Evolutionary conservation across 2,888 invertebrate species (phyloP).

Genomic region (Listrodromus nycthemerus): DNA sequence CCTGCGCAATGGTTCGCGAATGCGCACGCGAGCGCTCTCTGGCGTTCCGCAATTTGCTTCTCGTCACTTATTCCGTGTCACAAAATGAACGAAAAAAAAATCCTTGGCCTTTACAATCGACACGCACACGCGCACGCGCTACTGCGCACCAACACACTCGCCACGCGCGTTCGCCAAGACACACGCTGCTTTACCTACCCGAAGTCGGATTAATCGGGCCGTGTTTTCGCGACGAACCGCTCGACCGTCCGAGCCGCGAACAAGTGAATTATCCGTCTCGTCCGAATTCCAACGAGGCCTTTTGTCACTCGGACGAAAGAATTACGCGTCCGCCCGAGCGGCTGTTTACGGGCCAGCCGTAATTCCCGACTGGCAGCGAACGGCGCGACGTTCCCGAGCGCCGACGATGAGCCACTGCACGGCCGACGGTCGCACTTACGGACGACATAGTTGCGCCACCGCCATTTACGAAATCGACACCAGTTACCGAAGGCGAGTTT

Average conservation of each 20-base stretch:
- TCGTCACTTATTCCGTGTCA: constrained; percentile 2
- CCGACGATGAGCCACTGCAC: constrained; percentile 77
- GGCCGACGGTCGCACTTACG: constrained; percentile 71
- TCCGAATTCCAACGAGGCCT: background rate
- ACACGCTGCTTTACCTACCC: too few relatives aligned
- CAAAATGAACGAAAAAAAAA: background rate
- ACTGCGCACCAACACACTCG: too few relatives aligned
- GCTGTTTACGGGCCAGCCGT: constrained; percentile 37
- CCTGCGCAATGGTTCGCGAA: background rate
- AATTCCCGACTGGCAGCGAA: constrained; percentile 60
- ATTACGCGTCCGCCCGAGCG: background rate
- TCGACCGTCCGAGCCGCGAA: too few relatives aligned
- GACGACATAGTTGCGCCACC: constrained; percentile 77
- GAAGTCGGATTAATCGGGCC: too few relatives aligned
- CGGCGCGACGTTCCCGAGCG: constrained; percentile 76
- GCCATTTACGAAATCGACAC: constrained; percentile 76
- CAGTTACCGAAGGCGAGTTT: too few relatives aligned
- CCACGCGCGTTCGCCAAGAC: too few relatives aligned
- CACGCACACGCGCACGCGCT: background rate
- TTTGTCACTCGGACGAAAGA: background rate
- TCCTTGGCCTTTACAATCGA: too few relatives aligned
- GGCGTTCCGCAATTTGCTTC: constrained; percentile 8
- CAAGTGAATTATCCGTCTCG: background rate
- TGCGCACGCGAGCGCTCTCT: constrained; percentile 44
- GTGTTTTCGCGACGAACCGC: background rate